These are phyloP conservation scores for Nyctereutes procyonoides DNA, from an alignment of 2,113 vertebrate genomes.

Conservation along the genomic window DNA sequence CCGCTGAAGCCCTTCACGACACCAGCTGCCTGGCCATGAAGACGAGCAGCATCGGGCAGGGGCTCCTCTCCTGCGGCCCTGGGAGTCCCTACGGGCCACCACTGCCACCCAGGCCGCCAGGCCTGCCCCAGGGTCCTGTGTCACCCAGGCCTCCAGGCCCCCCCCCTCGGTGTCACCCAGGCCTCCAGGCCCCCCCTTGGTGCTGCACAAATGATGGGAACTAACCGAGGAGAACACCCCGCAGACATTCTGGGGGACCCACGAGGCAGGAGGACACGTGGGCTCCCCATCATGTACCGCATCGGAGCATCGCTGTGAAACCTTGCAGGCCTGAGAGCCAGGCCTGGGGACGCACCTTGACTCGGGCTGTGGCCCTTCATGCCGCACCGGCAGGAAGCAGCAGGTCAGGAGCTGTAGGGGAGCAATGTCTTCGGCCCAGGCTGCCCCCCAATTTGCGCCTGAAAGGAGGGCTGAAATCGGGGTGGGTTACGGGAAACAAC, in stretches of 20 bases:
- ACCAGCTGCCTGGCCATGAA: too few species aligned
- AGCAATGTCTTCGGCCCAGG: neutral
- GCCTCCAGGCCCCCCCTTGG: too few species aligned
- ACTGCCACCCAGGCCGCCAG: too few species aligned
- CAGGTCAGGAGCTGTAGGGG: neutral
- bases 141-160: too few species aligned
- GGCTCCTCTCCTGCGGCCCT: too few species aligned
- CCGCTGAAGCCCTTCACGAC: too few species aligned
- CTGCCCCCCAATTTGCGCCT: neutral
- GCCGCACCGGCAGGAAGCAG: neutral
- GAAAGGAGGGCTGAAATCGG: neutral
- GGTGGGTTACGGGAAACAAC: neutral
- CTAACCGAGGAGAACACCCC: neutral
- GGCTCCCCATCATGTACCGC: neutral
- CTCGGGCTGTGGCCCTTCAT: neutral
- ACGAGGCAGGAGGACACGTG: neutral
- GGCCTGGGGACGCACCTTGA: neutral
- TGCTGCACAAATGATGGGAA: too few species aligned
- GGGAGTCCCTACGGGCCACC: too few species aligned
- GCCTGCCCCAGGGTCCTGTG: too few species aligned
- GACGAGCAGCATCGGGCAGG: too few species aligned
- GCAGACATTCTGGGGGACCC: neutral
- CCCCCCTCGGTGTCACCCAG: too few species aligned
- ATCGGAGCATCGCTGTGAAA: neutral
- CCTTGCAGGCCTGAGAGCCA: neutral